Percentiles rank a stretch among this genome's conserved stretches.
These are phyloP conservation scores for Hipparchia sbordonii DNA, from an alignment of 2,888 invertebrate genomes.

Conservation along the genomic window DNA sequence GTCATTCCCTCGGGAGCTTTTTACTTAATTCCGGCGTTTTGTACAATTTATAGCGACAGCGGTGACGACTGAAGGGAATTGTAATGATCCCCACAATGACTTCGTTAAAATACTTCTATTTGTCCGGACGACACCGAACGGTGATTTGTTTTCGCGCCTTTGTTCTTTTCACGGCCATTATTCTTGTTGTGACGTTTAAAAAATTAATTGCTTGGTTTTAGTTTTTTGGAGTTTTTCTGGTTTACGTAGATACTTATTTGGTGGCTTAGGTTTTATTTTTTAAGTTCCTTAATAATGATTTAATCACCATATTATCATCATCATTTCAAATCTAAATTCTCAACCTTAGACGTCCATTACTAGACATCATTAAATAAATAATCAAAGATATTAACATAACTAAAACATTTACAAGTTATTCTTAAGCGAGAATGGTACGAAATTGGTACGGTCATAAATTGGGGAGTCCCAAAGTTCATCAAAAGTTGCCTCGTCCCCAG, in stretches of 20 bases:
- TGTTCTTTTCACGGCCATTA: slow-evolving; percentile 50
- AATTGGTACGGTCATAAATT: no score
- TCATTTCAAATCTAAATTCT: no score
- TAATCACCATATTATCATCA: no score
- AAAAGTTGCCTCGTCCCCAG: no score
- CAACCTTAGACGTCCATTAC: no score
- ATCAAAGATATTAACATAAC: no score
- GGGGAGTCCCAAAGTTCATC: no score
- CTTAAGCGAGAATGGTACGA: no score
- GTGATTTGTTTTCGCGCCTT: slow-evolving; percentile 70
- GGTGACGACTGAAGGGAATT: slow-evolving; percentile 58
- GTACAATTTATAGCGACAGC: slow-evolving; percentile 58
- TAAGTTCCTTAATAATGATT: no score
- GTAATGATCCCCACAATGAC: slow-evolving; percentile 64
- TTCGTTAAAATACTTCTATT: slow-evolving; percentile 79
- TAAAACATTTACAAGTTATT: no score
- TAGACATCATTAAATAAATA: no score
- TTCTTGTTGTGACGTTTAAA: slow-evolving; percentile 39
- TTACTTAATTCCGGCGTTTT: slow-evolving; percentile 57
- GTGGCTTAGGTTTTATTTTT: background rate
- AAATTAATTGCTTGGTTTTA: slow-evolving; percentile 31
- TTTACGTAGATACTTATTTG: background rate
- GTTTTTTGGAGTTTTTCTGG: slow-evolving; percentile 19
- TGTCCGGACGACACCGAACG: slow-evolving; percentile 59
- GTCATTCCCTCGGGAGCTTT: slow-evolving; percentile 58